A percentile compares a stretch with the other conserved stretches of the same genome.
Conservation (phyloP, 2,113 vertebrate genomes). For the Malurus alboscapulatus region DNA sequence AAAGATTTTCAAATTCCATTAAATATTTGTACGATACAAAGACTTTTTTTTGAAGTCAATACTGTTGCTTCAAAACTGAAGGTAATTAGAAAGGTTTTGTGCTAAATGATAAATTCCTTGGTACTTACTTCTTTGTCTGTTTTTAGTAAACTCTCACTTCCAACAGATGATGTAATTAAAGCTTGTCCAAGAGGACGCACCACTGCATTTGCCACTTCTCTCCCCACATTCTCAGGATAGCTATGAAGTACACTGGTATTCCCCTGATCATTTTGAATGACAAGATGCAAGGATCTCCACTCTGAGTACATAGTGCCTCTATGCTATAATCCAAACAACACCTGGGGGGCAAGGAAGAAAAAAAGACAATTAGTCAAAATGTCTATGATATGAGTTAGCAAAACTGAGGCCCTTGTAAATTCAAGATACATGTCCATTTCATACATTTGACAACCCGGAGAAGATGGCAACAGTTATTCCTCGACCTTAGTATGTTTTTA, state of each 20-base stretch:
- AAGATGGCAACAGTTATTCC: not conserved
- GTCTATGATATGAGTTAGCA: not conserved
- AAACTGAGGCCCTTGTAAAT: not conserved
- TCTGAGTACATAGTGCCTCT: conserved; percentile 93
- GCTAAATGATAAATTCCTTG: not conserved
- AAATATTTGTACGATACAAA: not conserved
- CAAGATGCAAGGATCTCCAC: conserved; percentile 95
- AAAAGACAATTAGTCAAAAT: not conserved
- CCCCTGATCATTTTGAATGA: conserved; percentile 94
- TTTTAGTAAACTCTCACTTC: conserved; percentile 89
- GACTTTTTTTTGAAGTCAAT: not conserved
- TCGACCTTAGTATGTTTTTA: not conserved
- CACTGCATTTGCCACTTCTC: conserved; percentile 92
- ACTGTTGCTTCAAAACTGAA: not conserved
- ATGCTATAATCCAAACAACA: conserved; percentile 67
- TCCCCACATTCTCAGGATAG: conserved; percentile 89
- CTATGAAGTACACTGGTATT: conserved; percentile 95
- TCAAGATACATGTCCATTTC: not conserved
- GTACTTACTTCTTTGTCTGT: conserved; percentile 94
- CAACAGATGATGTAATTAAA: conserved; percentile 79
- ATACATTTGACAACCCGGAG: not conserved
- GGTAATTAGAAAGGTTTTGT: not conserved
- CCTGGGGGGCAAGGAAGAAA: conserved; percentile 53
- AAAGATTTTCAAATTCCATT: not conserved
- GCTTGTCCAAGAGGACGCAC: conserved; percentile 90